phyloP scores from a whole-genome alignment of 2,797 vertebrate genomes.

The Nannoperca australis region DNA sequence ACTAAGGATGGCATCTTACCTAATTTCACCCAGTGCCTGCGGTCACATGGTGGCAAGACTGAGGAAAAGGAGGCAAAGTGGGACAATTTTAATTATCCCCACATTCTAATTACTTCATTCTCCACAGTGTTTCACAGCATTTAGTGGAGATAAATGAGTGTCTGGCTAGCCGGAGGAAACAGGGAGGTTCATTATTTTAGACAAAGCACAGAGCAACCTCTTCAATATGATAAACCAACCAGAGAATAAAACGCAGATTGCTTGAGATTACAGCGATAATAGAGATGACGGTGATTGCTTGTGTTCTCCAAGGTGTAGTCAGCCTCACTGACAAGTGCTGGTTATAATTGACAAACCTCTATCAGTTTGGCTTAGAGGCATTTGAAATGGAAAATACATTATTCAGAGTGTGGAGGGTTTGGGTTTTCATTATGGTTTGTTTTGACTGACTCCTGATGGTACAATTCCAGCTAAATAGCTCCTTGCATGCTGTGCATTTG shows the following conservation, averaged over 20 bases:
- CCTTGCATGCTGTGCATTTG: not conserved
- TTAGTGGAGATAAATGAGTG: constrained; percentile 84
- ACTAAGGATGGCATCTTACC: constrained; percentile 54
- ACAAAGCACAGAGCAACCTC: constrained; percentile 74
- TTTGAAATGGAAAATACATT: constrained; percentile 65
- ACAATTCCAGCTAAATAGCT: constrained; percentile 22
- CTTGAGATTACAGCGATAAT: constrained; percentile 66
- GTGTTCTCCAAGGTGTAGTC: constrained; percentile 63
- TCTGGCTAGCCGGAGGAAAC: constrained; percentile 74
- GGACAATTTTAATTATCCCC: constrained; percentile 84
- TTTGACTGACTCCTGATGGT: constrained; percentile 39
- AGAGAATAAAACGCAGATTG: constrained; percentile 61
- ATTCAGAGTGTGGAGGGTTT: constrained; percentile 37
- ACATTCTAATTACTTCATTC: constrained; percentile 86
- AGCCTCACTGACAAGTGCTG: constrained; percentile 32
- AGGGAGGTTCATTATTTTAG: constrained; percentile 83
- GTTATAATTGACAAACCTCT: constrained; percentile 59
- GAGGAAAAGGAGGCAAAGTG: constrained; percentile 67
- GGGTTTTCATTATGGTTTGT: constrained; percentile 38
- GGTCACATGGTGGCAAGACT: constrained; percentile 54
- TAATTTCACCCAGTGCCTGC: constrained; percentile 67
- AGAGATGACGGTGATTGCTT: constrained; percentile 65
- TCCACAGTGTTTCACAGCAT: constrained; percentile 81
- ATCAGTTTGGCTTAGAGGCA: constrained; percentile 50
- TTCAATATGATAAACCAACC: constrained; percentile 65